phyloP scores from a whole-genome alignment of 2,888 invertebrate species.

The Endotricha flammealis region DNA sequence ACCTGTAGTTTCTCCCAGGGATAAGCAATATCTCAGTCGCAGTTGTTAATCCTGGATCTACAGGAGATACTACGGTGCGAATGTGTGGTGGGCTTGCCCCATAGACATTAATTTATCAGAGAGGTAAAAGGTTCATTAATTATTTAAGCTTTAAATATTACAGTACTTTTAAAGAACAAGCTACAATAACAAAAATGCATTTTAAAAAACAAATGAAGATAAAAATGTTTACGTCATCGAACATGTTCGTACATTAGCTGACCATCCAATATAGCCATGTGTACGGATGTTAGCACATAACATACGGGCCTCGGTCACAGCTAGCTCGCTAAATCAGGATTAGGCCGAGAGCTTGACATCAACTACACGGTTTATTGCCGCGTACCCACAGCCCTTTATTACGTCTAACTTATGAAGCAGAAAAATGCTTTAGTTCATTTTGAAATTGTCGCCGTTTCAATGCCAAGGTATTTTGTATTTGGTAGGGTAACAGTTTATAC shows the following conservation, averaged over 20 bases:
- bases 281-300: slow-evolving; percentile 47
- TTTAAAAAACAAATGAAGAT: no score
- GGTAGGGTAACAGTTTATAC: no score
- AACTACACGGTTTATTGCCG: slow-evolving; percentile 61
- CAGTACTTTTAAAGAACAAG: no score
- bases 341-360: slow-evolving; percentile 62
- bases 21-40: no score
- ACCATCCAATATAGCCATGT: slow-evolving; percentile 5
- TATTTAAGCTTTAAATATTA: no score
- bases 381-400: slow-evolving; percentile 56
- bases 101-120: no score
- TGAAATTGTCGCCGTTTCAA: slow-evolving; percentile 9
- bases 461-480: neutral
- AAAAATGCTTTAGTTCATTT: slow-evolving; percentile 19
- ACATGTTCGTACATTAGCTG: neutral
- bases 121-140: no score
- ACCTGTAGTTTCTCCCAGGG: no score
- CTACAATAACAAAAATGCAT: no score
- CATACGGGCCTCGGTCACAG: slow-evolving; percentile 49
- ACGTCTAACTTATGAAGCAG: slow-evolving; percentile 47
- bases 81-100: no score
- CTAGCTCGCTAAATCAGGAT: slow-evolving; percentile 72
- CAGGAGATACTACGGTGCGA: no score
- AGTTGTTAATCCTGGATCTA: no score
- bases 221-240: neutral